Conservation (phyloP, 2,797 vertebrate species). For the Megaceryle alcyon region DNA sequence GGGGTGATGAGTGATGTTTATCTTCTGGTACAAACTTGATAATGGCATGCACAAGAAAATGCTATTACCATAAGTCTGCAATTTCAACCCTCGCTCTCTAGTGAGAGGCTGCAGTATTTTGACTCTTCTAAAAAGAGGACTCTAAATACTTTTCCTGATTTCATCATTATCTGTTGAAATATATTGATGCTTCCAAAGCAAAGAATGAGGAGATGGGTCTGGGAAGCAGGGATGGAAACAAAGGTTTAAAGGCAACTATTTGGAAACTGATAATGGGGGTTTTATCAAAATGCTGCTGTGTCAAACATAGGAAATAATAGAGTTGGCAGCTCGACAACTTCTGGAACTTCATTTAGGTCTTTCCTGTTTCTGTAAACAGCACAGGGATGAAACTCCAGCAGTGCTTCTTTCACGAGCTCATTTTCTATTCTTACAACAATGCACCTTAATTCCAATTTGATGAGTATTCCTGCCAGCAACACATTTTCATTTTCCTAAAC, state of each 20-base stretch:
- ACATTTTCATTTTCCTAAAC: conserved; percentile 63
- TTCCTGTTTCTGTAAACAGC: conserved; percentile 15
- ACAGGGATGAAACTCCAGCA: neutral
- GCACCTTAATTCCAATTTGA: conserved; percentile 39
- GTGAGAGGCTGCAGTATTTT: neutral
- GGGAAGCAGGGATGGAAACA: neutral
- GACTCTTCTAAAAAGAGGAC: neutral
- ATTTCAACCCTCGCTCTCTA: neutral
- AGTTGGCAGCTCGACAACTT: conserved; percentile 26
- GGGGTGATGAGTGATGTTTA: neutral
- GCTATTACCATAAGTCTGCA: neutral
- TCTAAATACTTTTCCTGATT: neutral
- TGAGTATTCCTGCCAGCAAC: conserved; percentile 13
- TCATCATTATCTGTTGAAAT: neutral
- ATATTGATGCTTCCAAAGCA: neutral
- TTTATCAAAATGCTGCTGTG: conserved; percentile 6
- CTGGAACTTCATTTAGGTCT: conserved; percentile 38
- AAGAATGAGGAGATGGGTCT: neutral
- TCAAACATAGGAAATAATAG: conserved; percentile 39
- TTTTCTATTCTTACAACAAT: conserved; percentile 23
- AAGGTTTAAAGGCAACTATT: conserved; percentile 11
- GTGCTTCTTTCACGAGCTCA: neutral
- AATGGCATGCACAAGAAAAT: neutral
- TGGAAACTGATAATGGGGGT: neutral
- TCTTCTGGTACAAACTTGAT: neutral